Base-by-base conservation (phyloP, 1,140 invertebrate species). In the Drosophila neocordata region DNA sequence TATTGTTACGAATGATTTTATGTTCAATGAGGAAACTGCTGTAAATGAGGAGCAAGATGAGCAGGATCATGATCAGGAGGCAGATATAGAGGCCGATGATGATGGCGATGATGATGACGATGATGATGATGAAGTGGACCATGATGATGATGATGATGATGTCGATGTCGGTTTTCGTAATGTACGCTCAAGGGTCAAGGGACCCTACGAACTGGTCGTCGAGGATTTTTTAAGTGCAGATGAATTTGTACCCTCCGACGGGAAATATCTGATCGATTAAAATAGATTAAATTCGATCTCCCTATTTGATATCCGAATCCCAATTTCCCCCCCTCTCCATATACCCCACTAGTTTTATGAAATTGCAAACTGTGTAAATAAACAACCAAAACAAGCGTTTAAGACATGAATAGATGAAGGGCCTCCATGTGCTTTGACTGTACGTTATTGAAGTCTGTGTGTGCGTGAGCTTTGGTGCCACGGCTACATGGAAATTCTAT, bases 1-100 rank as follows among this genome's bases (percentile, higher is more conserved):
- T 58, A 90, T 90, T 41, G 89, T 89, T 5, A 77, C 79, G 6
- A 80, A 82, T 44, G 89, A 90, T 63, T 87, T 87, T 5, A 89
- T 90, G 82, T 80, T 88, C 11, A 78, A 85, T 57, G 78, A 85
- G 22, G 76, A 87, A 11, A 61, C 66, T 15, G 52, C 24, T 12
- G 65, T 72, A 6, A 56, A 69, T 7, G 18, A 61, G 13, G 66
- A 63, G 8, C 13, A 44, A 2, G 11, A 44, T 44, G 13, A 9
- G 5, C 38, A 41, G 12, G 12, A 13, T 13, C 38, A 15, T 15
- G 13, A 44, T 8, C 5, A 44, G 8, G 41, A 18, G 13, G 13
- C 7, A 18, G 38, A 41, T 1, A 0, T 9, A n/a, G 75, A 78
- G 6, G 1, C 27, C 7, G 5, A 38, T 0, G 57, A 65, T 18